Conservation (phyloP, 2,797 vertebrate genomes). For the Schizopygopsis pylzovi region DNA sequence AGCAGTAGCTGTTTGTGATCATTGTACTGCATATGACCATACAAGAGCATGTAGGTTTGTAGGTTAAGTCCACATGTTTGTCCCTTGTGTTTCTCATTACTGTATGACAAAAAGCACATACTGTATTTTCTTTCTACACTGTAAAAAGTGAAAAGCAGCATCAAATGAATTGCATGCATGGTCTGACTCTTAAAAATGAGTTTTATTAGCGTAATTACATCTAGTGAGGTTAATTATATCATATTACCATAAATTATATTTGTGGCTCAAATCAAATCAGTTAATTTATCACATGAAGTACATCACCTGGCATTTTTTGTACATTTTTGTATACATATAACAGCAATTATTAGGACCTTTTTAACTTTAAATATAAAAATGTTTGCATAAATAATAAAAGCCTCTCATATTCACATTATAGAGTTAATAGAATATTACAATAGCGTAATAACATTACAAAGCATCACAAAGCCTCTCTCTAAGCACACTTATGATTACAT, state of each 20-base stretch:
- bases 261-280: not conserved
- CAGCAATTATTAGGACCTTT: not conserved
- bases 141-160: not conserved
- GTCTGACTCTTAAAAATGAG: not conserved
- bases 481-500: not conserved
- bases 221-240: not conserved
- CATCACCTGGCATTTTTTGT: not conserved
- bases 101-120: not conserved
- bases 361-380: conserved; percentile 1
- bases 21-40: not conserved
- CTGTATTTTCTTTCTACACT: not conserved
- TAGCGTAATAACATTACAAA: not conserved
- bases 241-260: not conserved
- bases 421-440: not conserved
- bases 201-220: not conserved
- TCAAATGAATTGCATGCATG: too few species aligned
- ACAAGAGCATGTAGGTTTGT: not conserved
- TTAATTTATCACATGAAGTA: not conserved
- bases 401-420: not conserved
- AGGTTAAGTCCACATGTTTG: not conserved
- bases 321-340: too few species aligned
- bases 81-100: not conserved
- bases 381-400: not conserved
- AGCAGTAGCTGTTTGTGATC: not conserved
- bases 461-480: not conserved